These are phyloP conservation scores for Frankliniella fusca DNA, from an alignment of 2,888 invertebrate species.

Conservation along the genomic window DNA sequence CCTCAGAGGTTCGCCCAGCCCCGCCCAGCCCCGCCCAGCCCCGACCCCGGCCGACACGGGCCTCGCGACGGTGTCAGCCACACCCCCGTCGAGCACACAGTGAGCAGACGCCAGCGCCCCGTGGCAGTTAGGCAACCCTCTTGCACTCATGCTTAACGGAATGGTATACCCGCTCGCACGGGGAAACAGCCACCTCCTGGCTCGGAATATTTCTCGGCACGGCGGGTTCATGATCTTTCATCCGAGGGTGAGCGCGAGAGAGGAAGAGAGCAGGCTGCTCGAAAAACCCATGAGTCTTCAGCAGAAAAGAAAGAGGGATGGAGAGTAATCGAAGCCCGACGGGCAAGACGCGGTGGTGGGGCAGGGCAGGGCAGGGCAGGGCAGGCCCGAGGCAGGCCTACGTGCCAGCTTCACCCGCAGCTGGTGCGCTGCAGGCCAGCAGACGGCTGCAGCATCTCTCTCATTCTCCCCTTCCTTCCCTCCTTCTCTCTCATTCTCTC, in stretches of 20 bases:
- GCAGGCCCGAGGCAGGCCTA: not conserved
- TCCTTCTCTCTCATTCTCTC: not conserved
- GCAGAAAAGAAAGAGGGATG: constrained; percentile 28
- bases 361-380: constrained; percentile 2
- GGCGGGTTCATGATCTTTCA: too few relatives aligned
- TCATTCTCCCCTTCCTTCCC: not conserved
- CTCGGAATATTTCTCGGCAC: too few relatives aligned
- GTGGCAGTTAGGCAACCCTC: too few relatives aligned
- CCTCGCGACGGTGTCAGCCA: too few relatives aligned
- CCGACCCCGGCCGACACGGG: too few relatives aligned
- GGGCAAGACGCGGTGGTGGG: not conserved
- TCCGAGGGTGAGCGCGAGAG: not conserved
- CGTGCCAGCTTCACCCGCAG: not conserved
- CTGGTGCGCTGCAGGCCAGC: not conserved
- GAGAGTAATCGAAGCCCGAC: constrained; percentile 3
- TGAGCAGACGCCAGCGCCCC: not conserved
- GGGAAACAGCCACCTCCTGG: too few relatives aligned
- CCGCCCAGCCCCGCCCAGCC: too few relatives aligned
- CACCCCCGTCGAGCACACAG: not conserved
- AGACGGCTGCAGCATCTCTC: not conserved
- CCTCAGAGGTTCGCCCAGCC: too few relatives aligned
- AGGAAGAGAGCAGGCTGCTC: not conserved
- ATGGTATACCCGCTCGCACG: too few relatives aligned
- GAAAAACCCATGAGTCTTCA: not conserved
- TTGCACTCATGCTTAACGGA: too few relatives aligned